Evolutionary conservation across 1,140 invertebrate species (phyloP).

Genomic region (Zaprionus camerounensis): DNA sequence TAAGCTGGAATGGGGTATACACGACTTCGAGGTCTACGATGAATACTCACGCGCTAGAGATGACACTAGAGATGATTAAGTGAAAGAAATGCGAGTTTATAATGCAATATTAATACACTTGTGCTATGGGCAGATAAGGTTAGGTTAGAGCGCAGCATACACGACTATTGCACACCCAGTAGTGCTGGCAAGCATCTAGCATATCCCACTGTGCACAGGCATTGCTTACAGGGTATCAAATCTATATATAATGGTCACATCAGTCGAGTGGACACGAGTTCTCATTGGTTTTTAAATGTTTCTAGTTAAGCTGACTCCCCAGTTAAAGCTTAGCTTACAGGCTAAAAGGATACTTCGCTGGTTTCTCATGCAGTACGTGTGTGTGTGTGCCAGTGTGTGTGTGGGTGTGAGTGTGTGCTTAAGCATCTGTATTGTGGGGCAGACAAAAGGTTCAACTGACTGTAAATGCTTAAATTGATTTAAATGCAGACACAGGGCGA

Average conservation of each 20-base stretch:
- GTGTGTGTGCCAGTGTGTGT: slow-evolving; percentile 26
- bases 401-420: slow-evolving; percentile 38
- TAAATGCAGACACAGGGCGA: slow-evolving; percentile 71
- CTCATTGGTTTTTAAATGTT: slow-evolving; percentile 10
- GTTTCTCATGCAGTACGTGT: slow-evolving; percentile 26
- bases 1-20: neutral
- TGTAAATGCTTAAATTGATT: slow-evolving; percentile 82
- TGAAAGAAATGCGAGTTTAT: no score
- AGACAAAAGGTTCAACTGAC: slow-evolving; percentile 80
- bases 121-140: no score
- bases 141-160: neutral
- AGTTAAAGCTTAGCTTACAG: slow-evolving; percentile 21
- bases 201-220: neutral
- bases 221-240: neutral
- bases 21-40: neutral
- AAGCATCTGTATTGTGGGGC: slow-evolving; percentile 47
- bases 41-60: neutral
- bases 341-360: slow-evolving; percentile 9
- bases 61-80: neutral
- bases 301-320: slow-evolving; percentile 10
- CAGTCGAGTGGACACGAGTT: slow-evolving; percentile 1
- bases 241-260: slow-evolving; percentile 3
- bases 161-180: neutral
- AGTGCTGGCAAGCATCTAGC: neutral
- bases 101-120: no score